Percentiles rank a stretch among this genome's conserved stretches.
Conservation (phyloP, 2,888 invertebrate genomes). For the Drosophila acutilabella region DNA sequence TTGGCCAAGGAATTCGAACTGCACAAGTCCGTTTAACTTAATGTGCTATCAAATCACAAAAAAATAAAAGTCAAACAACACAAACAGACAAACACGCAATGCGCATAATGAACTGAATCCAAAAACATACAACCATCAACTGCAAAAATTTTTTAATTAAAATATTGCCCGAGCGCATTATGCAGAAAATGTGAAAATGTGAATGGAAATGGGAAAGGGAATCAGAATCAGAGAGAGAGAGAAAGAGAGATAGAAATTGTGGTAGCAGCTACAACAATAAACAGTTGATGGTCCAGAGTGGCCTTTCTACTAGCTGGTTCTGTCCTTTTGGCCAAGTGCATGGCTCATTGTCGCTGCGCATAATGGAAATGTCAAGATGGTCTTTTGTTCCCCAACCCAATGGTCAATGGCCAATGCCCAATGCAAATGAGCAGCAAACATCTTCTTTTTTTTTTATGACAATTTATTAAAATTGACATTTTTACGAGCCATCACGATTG, state of each 20-base stretch:
- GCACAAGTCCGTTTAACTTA: conserved; percentile 14
- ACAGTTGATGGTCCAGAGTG: conserved; percentile 40
- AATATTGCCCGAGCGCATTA: conserved; percentile 65
- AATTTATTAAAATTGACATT: conserved; percentile 75
- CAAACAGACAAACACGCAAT: conserved; percentile 36
- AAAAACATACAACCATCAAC: conserved; percentile 53
- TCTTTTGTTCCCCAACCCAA: conserved; percentile 39
- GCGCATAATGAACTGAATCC: conserved; percentile 54
- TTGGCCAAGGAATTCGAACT: conserved; percentile 35
- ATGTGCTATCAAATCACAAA: conserved; percentile 40
- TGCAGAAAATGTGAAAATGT: conserved; percentile 36
- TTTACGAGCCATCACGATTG: conserved; percentile 62
- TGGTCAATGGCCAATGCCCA: neutral
- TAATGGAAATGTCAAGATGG: conserved; percentile 73
- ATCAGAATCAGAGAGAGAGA: neutral
- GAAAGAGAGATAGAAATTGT: conserved; percentile 15
- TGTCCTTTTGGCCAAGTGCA: conserved; percentile 52
- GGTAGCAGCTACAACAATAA: conserved; percentile 46
- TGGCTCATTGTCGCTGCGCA: conserved; percentile 42
- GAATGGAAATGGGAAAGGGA: neutral
- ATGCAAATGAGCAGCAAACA: conserved; percentile 39
- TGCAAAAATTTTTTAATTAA: conserved; percentile 74
- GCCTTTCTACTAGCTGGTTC: conserved; percentile 2
- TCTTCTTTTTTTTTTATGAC: conserved; percentile 43
- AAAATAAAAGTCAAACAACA: conserved; percentile 4